Evolutionary conservation across 2,888 invertebrate species (phyloP).

Genomic region (Cephus rjabovi): DNA sequence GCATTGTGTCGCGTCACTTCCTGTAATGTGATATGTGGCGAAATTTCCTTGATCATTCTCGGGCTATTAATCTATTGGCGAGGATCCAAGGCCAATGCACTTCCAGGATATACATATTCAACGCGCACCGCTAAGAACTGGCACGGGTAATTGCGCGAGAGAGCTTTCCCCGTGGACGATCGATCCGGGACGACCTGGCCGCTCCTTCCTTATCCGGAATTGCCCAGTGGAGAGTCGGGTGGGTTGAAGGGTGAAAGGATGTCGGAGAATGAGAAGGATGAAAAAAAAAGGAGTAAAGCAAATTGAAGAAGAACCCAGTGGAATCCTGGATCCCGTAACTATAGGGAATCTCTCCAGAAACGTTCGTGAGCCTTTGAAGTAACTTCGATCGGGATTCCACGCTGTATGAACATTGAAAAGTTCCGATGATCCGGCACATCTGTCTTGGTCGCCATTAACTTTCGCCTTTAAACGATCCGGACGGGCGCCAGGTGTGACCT

Average conservation of each 20-base stretch:
- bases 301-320: background rate
- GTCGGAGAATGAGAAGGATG: background rate
- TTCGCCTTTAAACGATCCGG: constrained; percentile 22
- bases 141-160: constrained; percentile 45
- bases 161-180: constrained; percentile 34
- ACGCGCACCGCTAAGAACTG: constrained; percentile 31
- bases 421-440: constrained; percentile 49
- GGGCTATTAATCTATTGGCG: constrained; percentile 64
- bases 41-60: constrained; percentile 62
- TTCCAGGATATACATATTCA: constrained; percentile 58
- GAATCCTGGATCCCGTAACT: constrained; percentile 11
- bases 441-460: constrained; percentile 49
- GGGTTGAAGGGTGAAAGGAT: background rate
- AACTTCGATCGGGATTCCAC: background rate
- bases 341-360: constrained; percentile 25
- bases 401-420: background rate
- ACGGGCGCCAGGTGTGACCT: constrained; percentile 49
- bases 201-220: background rate
- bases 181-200: constrained; percentile 1
- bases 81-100: constrained; percentile 62
- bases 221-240: background rate
- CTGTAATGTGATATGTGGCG: constrained; percentile 59
- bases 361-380: background rate
- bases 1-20: constrained; percentile 61
- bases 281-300: background rate